Base-by-base conservation (phyloP, 35 echinoderm and acorn worm genomes). In the Diadema setosum region DNA sequence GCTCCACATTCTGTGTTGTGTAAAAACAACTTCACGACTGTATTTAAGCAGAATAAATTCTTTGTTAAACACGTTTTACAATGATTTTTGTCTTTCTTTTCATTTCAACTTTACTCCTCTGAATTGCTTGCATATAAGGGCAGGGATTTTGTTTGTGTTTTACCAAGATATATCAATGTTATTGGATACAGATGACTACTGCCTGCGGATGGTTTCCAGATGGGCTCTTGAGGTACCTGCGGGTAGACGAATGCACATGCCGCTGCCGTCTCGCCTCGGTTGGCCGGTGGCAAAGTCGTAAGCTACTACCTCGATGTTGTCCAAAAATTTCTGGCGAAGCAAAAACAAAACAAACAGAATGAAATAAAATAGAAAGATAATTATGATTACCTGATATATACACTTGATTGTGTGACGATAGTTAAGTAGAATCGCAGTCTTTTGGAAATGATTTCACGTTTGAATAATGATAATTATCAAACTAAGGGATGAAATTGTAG, bases 261-360 rank as follows among this genome's bases (percentile, higher is more conserved):
- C 96, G 86, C 91, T 65, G 9, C 63, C 41, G 26, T 81, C 91
- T 92, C 92, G 42, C 23, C 70, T 89, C 35, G 92, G 91, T 82
- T 94, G 73, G 9, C 88, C 92, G 18, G 80, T 94, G 0, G 80
- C 86, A 6, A 84, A 70, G 46, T 94, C 92, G 83, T 83, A 98
- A 18, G 94, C 89, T 3, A 98, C 65, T 16, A 96, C 89, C 36
- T 96, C 67, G 3, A 88, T 6, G 11, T 57, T 61, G 14, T 50
- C 44, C 29, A 73, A 5, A 5, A 91, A 16, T 52, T 32, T 82
- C 93, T 95, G 83, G n/a, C n/a, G n/a, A n/a, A n/a, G n/a, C n/a
- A n/a, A n/a, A n/a, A n/a, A n/a, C n/a, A n/a, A n/a, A n/a, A n/a
- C n/a, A n/a, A n/a, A n/a, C n/a, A n/a, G n/a, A n/a, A n/a, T n/a